Evolutionary conservation across 1,140 invertebrate genomes (phyloP), one percentile per base, ranked within the genome.

Genomic region (Charaxes varanes): DNA sequence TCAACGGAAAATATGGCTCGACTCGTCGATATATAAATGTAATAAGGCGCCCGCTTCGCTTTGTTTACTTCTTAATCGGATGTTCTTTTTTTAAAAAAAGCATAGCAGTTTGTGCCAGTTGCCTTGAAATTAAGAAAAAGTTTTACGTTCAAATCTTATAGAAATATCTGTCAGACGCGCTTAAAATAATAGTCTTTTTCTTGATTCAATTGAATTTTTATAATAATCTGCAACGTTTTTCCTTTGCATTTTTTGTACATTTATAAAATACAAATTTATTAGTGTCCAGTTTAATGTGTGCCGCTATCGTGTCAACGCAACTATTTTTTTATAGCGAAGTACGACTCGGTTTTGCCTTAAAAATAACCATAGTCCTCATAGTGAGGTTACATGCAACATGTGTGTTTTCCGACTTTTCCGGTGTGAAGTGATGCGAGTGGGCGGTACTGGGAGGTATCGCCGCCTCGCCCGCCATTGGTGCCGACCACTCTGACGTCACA

Each of bases 401-500:
- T 23, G 14, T 56, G 31, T 73, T 77, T 79, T 71, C 72, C 63
- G 40, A 62, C 49, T 64, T 78, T 81, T 62, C 60, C 45, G 33
- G 14, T 12, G 26, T 19, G 10, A 22, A n/a, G n/a, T 11, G 14
- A 8, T 2, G 4, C 35, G 23, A 41, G 67, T 76, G 72, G 76
- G 76, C 71, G 73, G 65, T 62, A 47, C 61, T 34, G 27, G 46
- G 45, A 37, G 34, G 41, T 46, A 49, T 63, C 54, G 23, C 73
- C 77, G 73, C 73, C 77, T 73, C 58, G 57, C 49, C 35, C 49
- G 62, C 65, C 42, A 78, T 78, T 81, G 73, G 77, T 41, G 61
- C 66, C 46, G 71, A 40, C 71, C 77, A 55, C 68, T 69, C 35
- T 81, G 71, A 81, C 77, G 71, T 81, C 72, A 77, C 53, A 36